Base-by-base conservation (phyloP, 2,797 vertebrate genomes). In the Spinibarbus caldwelli region DNA sequence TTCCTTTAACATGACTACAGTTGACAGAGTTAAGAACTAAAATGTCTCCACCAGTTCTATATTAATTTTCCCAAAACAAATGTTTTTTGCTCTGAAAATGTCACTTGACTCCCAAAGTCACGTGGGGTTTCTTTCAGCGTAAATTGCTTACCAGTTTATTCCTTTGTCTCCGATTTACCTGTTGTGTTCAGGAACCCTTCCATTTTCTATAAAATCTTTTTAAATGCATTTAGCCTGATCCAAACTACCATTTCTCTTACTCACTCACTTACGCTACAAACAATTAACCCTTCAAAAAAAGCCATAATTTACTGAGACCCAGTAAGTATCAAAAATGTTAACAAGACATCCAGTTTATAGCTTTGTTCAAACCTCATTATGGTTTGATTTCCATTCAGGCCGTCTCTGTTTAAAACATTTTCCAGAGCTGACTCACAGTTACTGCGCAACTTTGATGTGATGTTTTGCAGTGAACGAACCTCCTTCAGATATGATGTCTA, bases 401-500 rank as follows among this genome's bases (percentile, higher is more conserved):
- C 1, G 43, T 73, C 80, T 82, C 41, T 6, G 76, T 78, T 78
- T 45, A 21, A 45, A 83, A 45, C 82, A 83, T 83, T 76, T 83
- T 76, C 43, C 72, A 52, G 57, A 3, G 17, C 57, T 83, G 82
- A 83, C 82, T 76, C 72, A 82, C 68, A 52, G 59, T 76, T 49
- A 29, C 72, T 52, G 72, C 5, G 34, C n/a, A 83, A 41, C 82
- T 83, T 76, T 83, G 82, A 76, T 86, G 49, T 84, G 80, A 79
- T 82, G 78, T 71, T 71, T 82, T 85, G 64, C 41, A 79, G 83
- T 66, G 81, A 85, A 70, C 85, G 41, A 77, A 77, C 6, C 68
- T 78, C 75, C 36, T 86, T 89, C 73, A 78, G 82, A 78, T 59
- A 72, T 38, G n/a, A 68, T 81, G 84, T 78, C 73, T 86, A 64